Evolutionary conservation across 2,888 invertebrate species (phyloP).

Genomic region (Acronicta alni): DNA sequence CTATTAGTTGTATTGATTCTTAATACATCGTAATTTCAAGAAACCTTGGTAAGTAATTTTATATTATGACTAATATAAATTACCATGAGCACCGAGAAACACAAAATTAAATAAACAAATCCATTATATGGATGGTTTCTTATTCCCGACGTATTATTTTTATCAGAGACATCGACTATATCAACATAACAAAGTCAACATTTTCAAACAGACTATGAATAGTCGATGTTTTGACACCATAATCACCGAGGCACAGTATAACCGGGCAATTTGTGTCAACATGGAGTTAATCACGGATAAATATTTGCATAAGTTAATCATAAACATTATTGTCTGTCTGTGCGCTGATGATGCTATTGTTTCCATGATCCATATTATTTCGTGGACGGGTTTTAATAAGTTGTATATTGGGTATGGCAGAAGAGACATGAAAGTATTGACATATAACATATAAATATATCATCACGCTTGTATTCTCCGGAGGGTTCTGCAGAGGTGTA

Average conservation of each 20-base stretch:
- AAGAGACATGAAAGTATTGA: too few species aligned
- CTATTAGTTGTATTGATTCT: too few species aligned
- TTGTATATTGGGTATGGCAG: too few species aligned
- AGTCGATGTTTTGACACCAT: conserved; percentile 55
- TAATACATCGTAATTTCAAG: background rate
- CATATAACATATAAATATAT: too few species aligned
- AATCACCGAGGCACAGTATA: conserved; percentile 56
- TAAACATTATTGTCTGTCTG: conserved; percentile 67
- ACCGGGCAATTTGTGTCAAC: conserved; percentile 68
- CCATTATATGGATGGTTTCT: conserved; percentile 6
- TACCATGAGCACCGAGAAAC: background rate
- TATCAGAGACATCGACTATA: conserved; percentile 33
- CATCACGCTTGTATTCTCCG: too few species aligned
- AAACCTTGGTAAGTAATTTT: too few species aligned
- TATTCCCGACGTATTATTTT: conserved; percentile 30
- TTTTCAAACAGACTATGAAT: conserved; percentile 42
- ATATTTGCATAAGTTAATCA: conserved; percentile 79
- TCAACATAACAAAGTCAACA: conserved; percentile 30
- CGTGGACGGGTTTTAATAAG: conserved; percentile 13
- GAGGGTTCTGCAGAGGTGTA: too few species aligned
- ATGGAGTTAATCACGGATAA: conserved; percentile 69
- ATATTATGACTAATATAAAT: background rate
- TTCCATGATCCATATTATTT: conserved; percentile 37
- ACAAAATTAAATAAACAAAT: background rate
- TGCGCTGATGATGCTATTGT: conserved; percentile 62